Base-by-base conservation (phyloP, 2,888 invertebrate species). In the Melanostoma mellinum region DNA sequence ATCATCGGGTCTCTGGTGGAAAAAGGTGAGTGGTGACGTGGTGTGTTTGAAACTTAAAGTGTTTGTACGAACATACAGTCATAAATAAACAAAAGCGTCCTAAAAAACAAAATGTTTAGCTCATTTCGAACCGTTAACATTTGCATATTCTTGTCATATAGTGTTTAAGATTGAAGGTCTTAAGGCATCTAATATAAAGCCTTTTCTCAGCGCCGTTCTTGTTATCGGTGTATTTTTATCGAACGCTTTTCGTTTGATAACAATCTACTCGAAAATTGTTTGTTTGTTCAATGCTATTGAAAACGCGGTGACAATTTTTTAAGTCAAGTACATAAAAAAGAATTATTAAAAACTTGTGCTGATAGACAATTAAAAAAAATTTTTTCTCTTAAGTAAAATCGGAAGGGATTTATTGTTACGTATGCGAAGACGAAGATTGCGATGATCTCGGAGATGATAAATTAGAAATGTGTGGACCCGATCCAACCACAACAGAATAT, bases 341-440 rank as follows among this genome's bases (percentile, higher is more conserved):
- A 35, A 5, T n/a, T n/a, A 1, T 6, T n/a, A 35, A 53, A n/a
- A 53, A n/a, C 20, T 20, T 20, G 20, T 20, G 20, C 20, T 20
- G 20, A 20, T 20, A 20, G 20, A 53, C 6, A 20, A 10, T 36
- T 33, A 32, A 48, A 0, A 55, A 4, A 33, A 46, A 10, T n/a
- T 36, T 40, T 1, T 9, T 8, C 38, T 20, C 32, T 80, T 32
- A 6, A 80, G 80, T 63, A 0, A 53, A 55, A 20, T 55, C 60
- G 3, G 44, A 75, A 8, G 58, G 33, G 3, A 42, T 80, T 30
- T 40, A 3, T 9, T 80, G 80, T 32, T 80, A 80, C 30, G 65
- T 53, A 9, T 80, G 80, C 38, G 80, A 67, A n/a, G 63, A 65
- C 10, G 75, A 80, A 6, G 71, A 58, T 20, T 80, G 80, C 35